Percentiles rank a stretch among this genome's conserved stretches.
These are phyloP conservation scores for Oxygymnocypris stewartii DNA, from an alignment of 2,113 vertebrate species.

Conservation along the genomic window DNA sequence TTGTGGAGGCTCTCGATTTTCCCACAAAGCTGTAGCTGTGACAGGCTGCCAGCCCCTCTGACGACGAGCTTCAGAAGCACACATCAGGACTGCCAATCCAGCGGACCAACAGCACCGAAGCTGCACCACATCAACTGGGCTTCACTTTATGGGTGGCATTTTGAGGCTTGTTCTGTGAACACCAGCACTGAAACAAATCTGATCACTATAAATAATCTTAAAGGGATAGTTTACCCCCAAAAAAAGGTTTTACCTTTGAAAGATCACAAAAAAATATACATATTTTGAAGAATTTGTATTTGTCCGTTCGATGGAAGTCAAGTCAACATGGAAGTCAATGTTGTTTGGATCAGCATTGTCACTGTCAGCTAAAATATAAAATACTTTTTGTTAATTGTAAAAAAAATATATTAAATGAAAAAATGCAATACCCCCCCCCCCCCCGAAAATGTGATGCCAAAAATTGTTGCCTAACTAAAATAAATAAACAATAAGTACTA, in stretches of 20 bases:
- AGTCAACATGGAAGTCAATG: too few relatives aligned
- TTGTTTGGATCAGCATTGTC: neutral
- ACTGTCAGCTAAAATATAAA: neutral
- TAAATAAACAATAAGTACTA: neutral
- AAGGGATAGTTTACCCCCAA: neutral
- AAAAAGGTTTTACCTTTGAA: neutral
- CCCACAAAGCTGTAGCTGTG: slow-evolving; percentile 41
- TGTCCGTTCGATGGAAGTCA: neutral
- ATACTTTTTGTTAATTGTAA: neutral
- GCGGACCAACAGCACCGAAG: slow-evolving; percentile 17
- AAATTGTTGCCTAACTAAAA: neutral
- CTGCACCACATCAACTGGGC: neutral
- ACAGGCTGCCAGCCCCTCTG: slow-evolving; percentile 50
- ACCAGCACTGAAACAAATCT: neutral
- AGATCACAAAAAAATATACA: neutral
- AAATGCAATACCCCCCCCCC: too few relatives aligned
- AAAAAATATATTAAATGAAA: neutral
- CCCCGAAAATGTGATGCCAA: too few relatives aligned
- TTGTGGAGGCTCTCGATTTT: slow-evolving; percentile 3
- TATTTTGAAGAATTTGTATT: neutral
- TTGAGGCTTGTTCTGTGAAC: neutral
- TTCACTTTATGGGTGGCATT: slow-evolving; percentile 9
- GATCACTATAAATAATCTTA: neutral
- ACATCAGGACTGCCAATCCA: slow-evolving; percentile 38
- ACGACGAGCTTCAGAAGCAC: slow-evolving; percentile 35